phyloP scores from a whole-genome alignment of 2,888 invertebrate species.

The Hemistola chrysoprasaria region DNA sequence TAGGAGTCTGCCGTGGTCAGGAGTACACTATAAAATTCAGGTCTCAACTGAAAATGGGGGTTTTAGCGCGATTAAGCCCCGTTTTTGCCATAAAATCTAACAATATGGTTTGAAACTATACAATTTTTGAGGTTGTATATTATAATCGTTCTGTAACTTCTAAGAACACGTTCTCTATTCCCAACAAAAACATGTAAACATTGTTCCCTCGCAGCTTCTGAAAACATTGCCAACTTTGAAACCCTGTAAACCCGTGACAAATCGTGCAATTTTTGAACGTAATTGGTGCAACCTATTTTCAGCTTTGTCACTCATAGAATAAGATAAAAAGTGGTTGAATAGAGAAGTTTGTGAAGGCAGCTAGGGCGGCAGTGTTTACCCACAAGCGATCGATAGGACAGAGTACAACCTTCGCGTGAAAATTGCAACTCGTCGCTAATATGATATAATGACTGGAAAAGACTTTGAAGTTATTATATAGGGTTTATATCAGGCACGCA shows the following conservation, averaged over 20 bases:
- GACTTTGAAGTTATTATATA: constrained; percentile 13
- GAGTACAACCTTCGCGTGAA: constrained; percentile 70
- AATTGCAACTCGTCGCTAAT: constrained; percentile 70
- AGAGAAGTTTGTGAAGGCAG: constrained; percentile 44
- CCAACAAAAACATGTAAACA: constrained; percentile 13
- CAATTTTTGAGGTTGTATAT: no score
- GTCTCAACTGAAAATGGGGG: no score
- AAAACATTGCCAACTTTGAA: constrained; percentile 25
- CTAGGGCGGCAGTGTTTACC: constrained; percentile 73
- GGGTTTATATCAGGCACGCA: no score
- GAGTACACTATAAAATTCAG: no score
- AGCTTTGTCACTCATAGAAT: constrained; percentile 18
- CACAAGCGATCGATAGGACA: constrained; percentile 73
- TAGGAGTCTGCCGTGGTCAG: no score
- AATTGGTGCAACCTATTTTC: constrained; percentile 15
- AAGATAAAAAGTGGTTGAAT: constrained; percentile 24
- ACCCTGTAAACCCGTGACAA: constrained; percentile 29
- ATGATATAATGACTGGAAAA: constrained; percentile 52
- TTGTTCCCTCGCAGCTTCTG: constrained; percentile 10
- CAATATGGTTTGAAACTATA: no score
- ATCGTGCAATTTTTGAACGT: constrained; percentile 21
- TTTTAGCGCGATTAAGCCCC: no score
- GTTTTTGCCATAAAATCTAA: no score
- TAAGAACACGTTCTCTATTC: not conserved
- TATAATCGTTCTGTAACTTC: not conserved